These are phyloP conservation scores for Peromyscus californicus DNA, from an alignment of 2,113 vertebrate species.

Conservation along the genomic window DNA sequence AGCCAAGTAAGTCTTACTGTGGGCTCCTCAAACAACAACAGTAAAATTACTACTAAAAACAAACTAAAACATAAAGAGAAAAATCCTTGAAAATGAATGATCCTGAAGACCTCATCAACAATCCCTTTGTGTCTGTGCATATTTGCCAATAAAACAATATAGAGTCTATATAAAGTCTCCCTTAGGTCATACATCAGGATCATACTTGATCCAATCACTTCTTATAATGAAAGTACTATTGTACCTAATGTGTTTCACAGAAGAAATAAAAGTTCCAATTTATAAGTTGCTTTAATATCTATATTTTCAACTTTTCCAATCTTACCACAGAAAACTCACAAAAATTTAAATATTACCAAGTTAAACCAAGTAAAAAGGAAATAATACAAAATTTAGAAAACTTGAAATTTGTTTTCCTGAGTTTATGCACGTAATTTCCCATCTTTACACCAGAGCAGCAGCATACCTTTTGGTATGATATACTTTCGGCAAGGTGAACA, in stretches of 20 bases:
- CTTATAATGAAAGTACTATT: background rate
- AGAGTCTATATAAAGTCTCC: slow-evolving; percentile 10
- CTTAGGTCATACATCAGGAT: background rate
- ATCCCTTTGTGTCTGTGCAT: slow-evolving; percentile 42
- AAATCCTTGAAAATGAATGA: slow-evolving; percentile 55
- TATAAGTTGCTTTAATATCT: background rate
- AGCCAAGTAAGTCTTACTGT: slow-evolving; percentile 31
- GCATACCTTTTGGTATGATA: slow-evolving; percentile 93
- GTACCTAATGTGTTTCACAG: background rate
- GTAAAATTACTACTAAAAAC: slow-evolving; percentile 45
- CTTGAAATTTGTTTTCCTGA: slow-evolving; percentile 48
- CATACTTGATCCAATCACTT: slow-evolving; percentile 45
- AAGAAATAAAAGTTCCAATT: slow-evolving; percentile 45
- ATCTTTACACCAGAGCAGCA: slow-evolving; percentile 64
- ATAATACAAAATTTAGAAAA: slow-evolving; percentile 42
- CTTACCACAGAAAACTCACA: slow-evolving; percentile 15
- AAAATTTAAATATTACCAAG: slow-evolving; percentile 59
- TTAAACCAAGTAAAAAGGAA: background rate
- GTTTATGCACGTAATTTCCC: background rate
- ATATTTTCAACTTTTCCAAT: slow-evolving; percentile 37
- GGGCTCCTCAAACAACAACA: slow-evolving; percentile 32
- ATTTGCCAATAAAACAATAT: slow-evolving; percentile 41
- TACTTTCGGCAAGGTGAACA: slow-evolving; percentile 90
- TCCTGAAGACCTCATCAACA: slow-evolving; percentile 28
- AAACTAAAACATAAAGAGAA: slow-evolving; percentile 46